These are phyloP conservation scores for Hystrix cristata DNA, from an alignment of 2,113 vertebrate species.

Conservation along the genomic window DNA sequence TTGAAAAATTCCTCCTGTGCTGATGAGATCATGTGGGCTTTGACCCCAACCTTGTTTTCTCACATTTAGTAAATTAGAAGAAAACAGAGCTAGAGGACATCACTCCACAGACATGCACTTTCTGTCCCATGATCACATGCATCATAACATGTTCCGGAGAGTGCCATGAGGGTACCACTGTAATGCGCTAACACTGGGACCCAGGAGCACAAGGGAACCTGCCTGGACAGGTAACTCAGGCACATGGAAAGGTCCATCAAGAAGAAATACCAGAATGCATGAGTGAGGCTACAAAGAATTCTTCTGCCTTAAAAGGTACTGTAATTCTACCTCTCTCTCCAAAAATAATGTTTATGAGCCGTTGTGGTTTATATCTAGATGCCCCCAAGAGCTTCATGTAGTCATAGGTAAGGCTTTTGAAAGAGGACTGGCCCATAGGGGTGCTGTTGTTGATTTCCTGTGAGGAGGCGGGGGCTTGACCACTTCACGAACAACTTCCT, in stretches of 20 bases:
- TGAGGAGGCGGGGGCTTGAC: neutral
- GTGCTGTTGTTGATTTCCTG: neutral
- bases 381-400: neutral
- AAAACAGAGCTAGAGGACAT: conserved; percentile 14
- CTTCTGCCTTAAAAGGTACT: neutral
- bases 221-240: neutral
- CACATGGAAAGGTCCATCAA: neutral
- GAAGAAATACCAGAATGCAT: neutral
- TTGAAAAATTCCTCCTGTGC: neutral
- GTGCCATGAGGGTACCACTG: rapidly evolving
- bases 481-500: neutral
- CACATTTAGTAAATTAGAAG: neutral
- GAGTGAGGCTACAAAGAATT: neutral
- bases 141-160: rapidly evolving
- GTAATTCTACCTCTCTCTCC: neutral
- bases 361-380: neutral
- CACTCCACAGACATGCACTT: neutral
- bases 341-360: neutral
- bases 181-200: neutral
- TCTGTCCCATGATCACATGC: neutral
- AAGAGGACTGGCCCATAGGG: neutral
- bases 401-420: neutral
- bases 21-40: neutral
- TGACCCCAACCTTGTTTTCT: neutral
- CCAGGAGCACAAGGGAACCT: neutral